Evolutionary conservation across 2,888 invertebrate species (phyloP), one percentile per base, ranked within the genome.

Genomic region (Galeruca laticollis): DNA sequence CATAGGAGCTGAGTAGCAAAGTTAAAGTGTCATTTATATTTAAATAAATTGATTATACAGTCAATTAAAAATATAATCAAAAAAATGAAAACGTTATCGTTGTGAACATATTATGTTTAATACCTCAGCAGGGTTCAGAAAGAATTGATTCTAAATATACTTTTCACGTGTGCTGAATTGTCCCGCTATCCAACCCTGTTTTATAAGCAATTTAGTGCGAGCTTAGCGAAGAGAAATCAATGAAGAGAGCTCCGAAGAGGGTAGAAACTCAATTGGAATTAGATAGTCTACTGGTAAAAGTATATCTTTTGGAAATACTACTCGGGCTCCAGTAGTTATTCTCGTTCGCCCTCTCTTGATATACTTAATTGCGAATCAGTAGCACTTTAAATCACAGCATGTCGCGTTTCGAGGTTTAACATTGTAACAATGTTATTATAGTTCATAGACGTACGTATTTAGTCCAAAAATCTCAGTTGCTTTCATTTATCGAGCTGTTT

Each of bases 171-270:
- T n/a, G 13, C 9, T 2, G 15, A 47, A 18, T 26, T 60, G 60
- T 66, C 56, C 65, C 65, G 71, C 59, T 15, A 62, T 72, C 68
- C 70, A 69, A n/a, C 59, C 66, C 70, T 80, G 56, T 35, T 11
- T 33, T 57, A 35, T 37, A 83, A 82, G 81, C 84, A 84, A 84
- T 84, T 84, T 84, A 80, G 80, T 78, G 77, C 81, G 56, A 35
- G 84, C 82, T 84, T 84, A 82, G 78, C 77, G 77, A 76, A 78
- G 81, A 81, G 82, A 83, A 84, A 84, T 84, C 84, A 84, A 84
- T 84, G 84, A 83, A 83, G 82, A 82, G 77, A 75, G 75, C 56
- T 73, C 68, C 63, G 6, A 64, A 60, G 65, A 70, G 73, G 77
- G 76, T 66, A 60, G 71, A 67, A 73, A 71, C 72, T 78, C 78